A percentile compares a stretch with the other conserved stretches of the same genome.
Evolutionary conservation across 2,888 invertebrate genomes (phyloP).

Genomic region (Cephalotes varians): DNA sequence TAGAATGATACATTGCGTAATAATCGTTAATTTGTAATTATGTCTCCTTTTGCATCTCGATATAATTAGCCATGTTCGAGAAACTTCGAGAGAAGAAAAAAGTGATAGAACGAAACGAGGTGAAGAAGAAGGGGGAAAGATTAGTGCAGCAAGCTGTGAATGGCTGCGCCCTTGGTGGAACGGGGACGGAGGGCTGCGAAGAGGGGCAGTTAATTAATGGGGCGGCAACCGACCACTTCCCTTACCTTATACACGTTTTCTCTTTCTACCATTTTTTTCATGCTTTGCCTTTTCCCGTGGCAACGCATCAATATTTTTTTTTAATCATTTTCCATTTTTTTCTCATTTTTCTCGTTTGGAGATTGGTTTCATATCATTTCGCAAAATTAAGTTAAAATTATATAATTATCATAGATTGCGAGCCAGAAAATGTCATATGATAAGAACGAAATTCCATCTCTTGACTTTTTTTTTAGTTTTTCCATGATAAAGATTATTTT

Average conservation of each 20-base stretch:
- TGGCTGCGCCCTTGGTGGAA: slow-evolving; percentile 79
- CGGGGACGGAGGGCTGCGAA: slow-evolving; percentile 74
- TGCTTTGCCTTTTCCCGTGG: slow-evolving; percentile 34
- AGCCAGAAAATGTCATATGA: neutral
- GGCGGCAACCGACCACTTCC: slow-evolving; percentile 81
- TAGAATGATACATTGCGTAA: slow-evolving; percentile 61
- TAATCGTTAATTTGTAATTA: slow-evolving; percentile 67
- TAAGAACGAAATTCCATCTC: neutral
- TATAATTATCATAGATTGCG: neutral
- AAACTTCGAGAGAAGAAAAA: slow-evolving; percentile 38
- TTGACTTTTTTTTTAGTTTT: neutral
- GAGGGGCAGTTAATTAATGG: slow-evolving; percentile 81
- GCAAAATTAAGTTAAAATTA: neutral
- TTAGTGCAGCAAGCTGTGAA: slow-evolving; percentile 76
- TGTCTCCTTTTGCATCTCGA: slow-evolving; percentile 58
- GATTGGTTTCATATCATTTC: neutral
- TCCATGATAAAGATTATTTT: neutral
- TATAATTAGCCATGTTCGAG: slow-evolving; percentile 69
- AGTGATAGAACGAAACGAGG: slow-evolving; percentile 30
- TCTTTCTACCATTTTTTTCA: slow-evolving; percentile 59
- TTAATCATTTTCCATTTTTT: slow-evolving; percentile 51
- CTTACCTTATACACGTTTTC: slow-evolving; percentile 68
- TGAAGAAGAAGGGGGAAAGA: slow-evolving; percentile 60
- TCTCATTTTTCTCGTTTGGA: slow-evolving; percentile 1
- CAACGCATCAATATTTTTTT: slow-evolving; percentile 41